phyloP scores from a whole-genome alignment of 92 coral and sea anemone species.

The Paragorgia papillata region DNA sequence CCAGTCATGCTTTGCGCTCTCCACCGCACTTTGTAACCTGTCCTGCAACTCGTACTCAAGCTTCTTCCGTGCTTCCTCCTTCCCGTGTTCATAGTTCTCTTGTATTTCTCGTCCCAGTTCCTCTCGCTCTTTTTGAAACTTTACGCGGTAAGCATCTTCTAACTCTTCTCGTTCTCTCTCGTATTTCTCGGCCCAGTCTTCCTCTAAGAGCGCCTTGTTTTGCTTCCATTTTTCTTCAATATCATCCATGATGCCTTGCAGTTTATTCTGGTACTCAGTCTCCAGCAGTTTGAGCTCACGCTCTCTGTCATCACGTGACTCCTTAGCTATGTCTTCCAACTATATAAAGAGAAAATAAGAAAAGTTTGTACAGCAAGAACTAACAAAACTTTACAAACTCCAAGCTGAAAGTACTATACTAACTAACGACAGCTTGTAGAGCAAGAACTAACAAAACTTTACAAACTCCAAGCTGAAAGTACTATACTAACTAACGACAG shows the following conservation, averaged over 20 bases:
- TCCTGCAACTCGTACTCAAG: slow-evolving; percentile 70
- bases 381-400: too few relatives aligned
- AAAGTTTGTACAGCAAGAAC: too few relatives aligned
- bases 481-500: too few relatives aligned
- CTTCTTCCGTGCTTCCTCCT: slow-evolving; percentile 62
- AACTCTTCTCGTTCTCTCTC: slow-evolving; percentile 61
- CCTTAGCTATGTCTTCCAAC: slow-evolving; percentile 6
- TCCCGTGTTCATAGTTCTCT: slow-evolving; percentile 50
- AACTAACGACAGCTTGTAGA: too few relatives aligned
- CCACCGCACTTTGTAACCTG: slow-evolving; percentile 67
- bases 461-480: too few relatives aligned
- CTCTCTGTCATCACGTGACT: slow-evolving; percentile 8
- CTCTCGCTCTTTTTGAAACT: slow-evolving; percentile 55
- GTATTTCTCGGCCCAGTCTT: slow-evolving; percentile 66
- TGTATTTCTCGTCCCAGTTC: slow-evolving; percentile 60
- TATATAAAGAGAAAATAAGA: too few relatives aligned
- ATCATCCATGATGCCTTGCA: slow-evolving; percentile 21
- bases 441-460: too few relatives aligned
- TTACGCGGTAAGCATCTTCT: slow-evolving; percentile 51
- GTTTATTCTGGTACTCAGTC: slow-evolving; percentile 30
- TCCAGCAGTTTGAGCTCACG: slow-evolving; percentile 23
- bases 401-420: too few relatives aligned
- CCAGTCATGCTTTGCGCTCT: slow-evolving; percentile 82
- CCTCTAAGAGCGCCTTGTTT: slow-evolving; percentile 68
- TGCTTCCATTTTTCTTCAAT: slow-evolving; percentile 69